Evolutionary conservation across 2,888 invertebrate genomes (phyloP), one percentile per base, ranked within the genome.

Genomic region (Drosophila borealis): DNA sequence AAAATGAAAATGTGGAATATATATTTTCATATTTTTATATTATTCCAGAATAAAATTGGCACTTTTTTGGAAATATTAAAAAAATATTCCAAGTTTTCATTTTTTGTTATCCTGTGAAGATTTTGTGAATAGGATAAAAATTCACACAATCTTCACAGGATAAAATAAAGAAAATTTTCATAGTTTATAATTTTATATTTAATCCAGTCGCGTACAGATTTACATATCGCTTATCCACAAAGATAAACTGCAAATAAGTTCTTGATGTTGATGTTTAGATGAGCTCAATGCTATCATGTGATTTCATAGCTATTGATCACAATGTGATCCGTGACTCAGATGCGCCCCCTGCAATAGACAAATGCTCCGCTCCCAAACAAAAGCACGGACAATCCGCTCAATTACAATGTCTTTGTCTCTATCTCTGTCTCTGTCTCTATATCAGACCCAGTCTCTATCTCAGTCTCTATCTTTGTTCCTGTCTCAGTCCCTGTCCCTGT

Each of bases 331-430:
- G 51, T 64, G 54, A 54, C 68, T 49, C 37, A 62, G 46, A 42
- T 44, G 44, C 10, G 9, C 6, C 25, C 4, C 10, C 0, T 8
- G 8, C 34, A 45, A 44, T 39, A 57, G 46, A 33, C 42, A 62
- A 57, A 63, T 63, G 64, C 51, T 55, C 74, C 74, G 54, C 74
- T 51, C 37, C 59, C 60, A 50, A 37, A 46, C 11, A 36, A 49
- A 17, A 59, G 34, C 21, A 42, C 36, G 42, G 42, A 21, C 57
- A 50, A 34, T 48, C 39, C 49, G 59, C 63, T 73, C 73, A 73
- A 73, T 70, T 73, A 45, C 61, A 69, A 17, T 6, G 11, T 55
- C 49, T 45, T n/a, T n/a, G 10, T 21, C 17, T 42, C 4, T 41
- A 6, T 48, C 36, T 19, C 6, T 14, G 19, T 25, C n/a, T 21